phyloP scores from a whole-genome alignment of 2,113 vertebrate species.

The Psophia crepitans region DNA sequence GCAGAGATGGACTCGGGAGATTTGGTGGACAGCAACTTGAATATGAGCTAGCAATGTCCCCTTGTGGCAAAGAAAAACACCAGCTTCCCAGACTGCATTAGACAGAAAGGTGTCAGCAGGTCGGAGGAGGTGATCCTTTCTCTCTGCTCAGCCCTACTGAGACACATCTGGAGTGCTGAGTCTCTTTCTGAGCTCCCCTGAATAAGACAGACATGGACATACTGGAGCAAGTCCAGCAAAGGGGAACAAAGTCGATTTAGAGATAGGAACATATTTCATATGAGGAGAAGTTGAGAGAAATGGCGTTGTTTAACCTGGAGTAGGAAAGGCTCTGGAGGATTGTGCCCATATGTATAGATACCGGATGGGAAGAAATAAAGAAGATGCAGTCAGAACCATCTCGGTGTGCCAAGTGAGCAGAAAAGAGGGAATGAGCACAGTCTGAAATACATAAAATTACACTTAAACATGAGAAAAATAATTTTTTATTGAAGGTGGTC shows the following conservation, averaged over 20 bases:
- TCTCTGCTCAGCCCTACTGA: background rate
- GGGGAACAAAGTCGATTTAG: background rate
- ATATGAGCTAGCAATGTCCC: background rate
- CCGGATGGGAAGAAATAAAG: background rate
- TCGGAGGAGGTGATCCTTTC: background rate
- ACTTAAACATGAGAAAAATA: background rate
- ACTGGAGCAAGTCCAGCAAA: background rate
- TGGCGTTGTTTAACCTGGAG: background rate
- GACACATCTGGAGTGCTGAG: background rate
- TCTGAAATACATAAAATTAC: background rate
- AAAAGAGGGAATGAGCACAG: background rate
- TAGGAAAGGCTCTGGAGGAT: background rate
- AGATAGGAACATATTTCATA: background rate
- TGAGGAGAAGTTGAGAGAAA: background rate
- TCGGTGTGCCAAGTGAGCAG: accelerated
- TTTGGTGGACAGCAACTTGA: background rate
- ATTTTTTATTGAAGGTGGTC: background rate
- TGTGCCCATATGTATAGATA: background rate
- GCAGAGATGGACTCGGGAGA: background rate
- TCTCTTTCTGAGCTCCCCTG: background rate
- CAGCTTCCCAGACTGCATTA: background rate
- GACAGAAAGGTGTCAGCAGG: background rate
- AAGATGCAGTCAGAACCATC: background rate
- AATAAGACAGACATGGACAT: background rate
- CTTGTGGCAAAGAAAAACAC: background rate